Percentiles rank a stretch among this genome's conserved stretches.
Evolutionary conservation across 2,888 invertebrate genomes (phyloP).

Genomic region (Apamea epomidion): DNA sequence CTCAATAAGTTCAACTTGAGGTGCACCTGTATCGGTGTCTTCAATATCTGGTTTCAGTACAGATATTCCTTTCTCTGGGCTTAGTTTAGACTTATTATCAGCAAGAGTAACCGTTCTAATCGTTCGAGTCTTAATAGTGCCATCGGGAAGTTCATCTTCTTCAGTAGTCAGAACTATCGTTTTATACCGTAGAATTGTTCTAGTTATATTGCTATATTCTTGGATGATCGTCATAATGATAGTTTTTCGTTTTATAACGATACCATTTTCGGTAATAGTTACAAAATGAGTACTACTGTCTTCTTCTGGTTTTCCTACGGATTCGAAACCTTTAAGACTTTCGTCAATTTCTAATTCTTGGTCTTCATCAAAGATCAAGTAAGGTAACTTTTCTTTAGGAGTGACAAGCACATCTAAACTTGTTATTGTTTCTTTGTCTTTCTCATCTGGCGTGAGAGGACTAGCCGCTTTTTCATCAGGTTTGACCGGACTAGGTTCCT

Average conservation of each 20-base stretch:
- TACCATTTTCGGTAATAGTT: slow-evolving; percentile 35
- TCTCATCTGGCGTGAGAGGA: not conserved
- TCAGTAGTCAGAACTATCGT: slow-evolving; percentile 56
- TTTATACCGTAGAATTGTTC: slow-evolving; percentile 46
- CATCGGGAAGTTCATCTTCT: slow-evolving; percentile 61
- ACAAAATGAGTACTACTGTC: slow-evolving; percentile 17
- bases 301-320: slow-evolving; percentile 46
- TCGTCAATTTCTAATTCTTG: slow-evolving; percentile 52
- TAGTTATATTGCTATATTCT: slow-evolving; percentile 55
- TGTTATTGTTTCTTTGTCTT: slow-evolving; percentile 17
- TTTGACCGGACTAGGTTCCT: not conserved
- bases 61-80: not conserved
- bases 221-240: slow-evolving; percentile 35
- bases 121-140: slow-evolving; percentile 44
- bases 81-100: slow-evolving; percentile 29
- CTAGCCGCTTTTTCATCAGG: not conserved
- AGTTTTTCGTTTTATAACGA: slow-evolving; percentile 40
- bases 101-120: slow-evolving; percentile 47
- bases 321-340: slow-evolving; percentile 57
- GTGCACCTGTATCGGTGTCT: not conserved
- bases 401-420: not conserved
- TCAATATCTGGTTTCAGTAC: not conserved
- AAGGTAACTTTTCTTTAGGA: slow-evolving; percentile 19
- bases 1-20: not conserved
- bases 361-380: slow-evolving; percentile 41